Conservation (phyloP, 1,140 invertebrate genomes). For the Pristionchus pacificus region DNA sequence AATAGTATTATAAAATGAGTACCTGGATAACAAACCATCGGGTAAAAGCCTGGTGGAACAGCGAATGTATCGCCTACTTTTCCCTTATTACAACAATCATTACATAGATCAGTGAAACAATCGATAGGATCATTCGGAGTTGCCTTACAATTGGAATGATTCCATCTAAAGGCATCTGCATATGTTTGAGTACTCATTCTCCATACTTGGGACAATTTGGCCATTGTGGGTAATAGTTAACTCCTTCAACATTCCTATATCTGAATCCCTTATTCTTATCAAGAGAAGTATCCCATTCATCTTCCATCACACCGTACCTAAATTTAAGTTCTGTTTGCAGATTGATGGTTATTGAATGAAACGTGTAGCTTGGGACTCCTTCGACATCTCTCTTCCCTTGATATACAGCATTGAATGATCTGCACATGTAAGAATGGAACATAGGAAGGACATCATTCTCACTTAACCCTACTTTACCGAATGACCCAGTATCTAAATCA, state of each 20-base stretch:
- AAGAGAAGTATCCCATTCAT: not conserved
- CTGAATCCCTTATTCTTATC: not conserved
- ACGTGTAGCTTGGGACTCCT: not conserved
- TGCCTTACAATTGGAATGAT: not conserved
- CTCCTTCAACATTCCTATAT: not conserved
- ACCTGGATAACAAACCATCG: not conserved
- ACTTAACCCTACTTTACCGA: not conserved
- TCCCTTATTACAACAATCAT: not conserved
- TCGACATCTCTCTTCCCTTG: not conserved
- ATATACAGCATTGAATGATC: not conserved
- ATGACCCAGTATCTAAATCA: not conserved
- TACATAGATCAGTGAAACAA: not conserved
- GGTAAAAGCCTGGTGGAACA: not conserved
- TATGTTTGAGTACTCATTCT: no score
- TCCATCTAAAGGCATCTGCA: not conserved
- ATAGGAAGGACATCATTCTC: not conserved
- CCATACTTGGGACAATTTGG: not conserved
- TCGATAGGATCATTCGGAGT: not conserved
- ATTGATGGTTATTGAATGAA: not conserved
- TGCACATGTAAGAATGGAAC: not conserved
- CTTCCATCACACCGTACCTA: not conserved
- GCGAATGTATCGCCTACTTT: not conserved
- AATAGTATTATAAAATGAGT: not conserved
- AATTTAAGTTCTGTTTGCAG: not conserved
- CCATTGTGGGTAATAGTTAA: not conserved